Percentiles rank a stretch among this genome's conserved stretches.
Evolutionary conservation across 2,797 vertebrate genomes (phyloP).

Genomic region (Melanotaenia nigrans): DNA sequence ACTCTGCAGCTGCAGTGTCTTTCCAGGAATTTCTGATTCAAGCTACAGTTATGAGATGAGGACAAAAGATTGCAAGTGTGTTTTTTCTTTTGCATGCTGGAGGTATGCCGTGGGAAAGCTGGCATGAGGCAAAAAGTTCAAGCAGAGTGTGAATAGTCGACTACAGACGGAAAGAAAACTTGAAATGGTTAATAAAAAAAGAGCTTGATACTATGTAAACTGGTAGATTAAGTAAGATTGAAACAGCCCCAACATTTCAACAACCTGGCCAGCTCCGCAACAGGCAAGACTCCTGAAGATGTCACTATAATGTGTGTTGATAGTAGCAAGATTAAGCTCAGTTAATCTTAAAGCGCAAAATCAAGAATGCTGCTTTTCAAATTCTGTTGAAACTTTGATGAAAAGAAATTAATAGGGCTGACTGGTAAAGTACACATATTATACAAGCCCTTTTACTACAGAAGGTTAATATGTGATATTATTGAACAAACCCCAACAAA

Average conservation of each 20-base stretch:
- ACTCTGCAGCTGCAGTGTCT: not conserved
- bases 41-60: slow-evolving; percentile 1
- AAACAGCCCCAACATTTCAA: not conserved
- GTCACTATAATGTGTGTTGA: not conserved
- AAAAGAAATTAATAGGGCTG: not conserved
- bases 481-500: not conserved
- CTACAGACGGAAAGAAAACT: not conserved
- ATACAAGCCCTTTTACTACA: not conserved
- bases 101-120: slow-evolving; percentile 40
- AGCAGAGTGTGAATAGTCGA: not conserved
- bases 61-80: slow-evolving; percentile 1
- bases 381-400: not conserved
- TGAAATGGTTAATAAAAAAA: not conserved
- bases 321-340: not conserved
- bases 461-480: not conserved
- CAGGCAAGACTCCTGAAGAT: not conserved
- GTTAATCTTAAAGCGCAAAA: not conserved
- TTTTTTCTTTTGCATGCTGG: slow-evolving; percentile 23
- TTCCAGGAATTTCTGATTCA: slow-evolving; percentile 12
- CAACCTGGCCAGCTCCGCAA: not conserved
- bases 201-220: not conserved
- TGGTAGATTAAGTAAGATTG: not conserved
- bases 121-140: not conserved
- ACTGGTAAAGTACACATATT: not conserved
- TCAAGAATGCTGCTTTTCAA: not conserved